phyloP scores from a whole-genome alignment of 2,113 vertebrate genomes.

The Galemys pyrenaicus region DNA sequence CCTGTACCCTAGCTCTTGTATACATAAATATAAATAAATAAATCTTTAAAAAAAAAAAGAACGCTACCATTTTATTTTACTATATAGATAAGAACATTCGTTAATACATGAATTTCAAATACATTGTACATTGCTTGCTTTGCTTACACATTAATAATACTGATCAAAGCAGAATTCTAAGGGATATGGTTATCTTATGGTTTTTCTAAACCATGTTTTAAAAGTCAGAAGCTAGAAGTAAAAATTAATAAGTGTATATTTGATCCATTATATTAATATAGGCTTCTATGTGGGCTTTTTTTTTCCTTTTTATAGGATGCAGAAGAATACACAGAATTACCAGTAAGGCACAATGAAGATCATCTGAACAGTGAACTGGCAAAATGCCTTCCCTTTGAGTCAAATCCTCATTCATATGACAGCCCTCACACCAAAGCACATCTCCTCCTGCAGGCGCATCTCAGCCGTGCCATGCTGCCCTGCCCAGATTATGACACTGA shows the following conservation, averaged over 20 bases:
- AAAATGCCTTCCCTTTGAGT: conserved; percentile 93
- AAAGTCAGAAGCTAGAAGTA: conserved; percentile 22
- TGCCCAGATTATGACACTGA: conserved; percentile 97
- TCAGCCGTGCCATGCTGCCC: conserved; percentile 92
- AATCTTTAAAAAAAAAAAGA: no score
- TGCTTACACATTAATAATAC: neutral
- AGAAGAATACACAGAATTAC: conserved; percentile 96
- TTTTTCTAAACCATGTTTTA: conserved; percentile 47
- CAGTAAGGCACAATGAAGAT: conserved; percentile 98
- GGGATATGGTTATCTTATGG: neutral
- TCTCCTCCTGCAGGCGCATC: conserved; percentile 96
- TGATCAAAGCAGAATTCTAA: conserved; percentile 42
- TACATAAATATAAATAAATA: no score
- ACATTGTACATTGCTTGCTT: neutral
- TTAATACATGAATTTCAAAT: conserved; percentile 4
- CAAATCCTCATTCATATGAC: conserved; percentile 95
- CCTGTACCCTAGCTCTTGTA: no score
- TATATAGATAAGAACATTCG: neutral
- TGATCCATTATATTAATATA: neutral
- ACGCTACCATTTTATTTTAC: conserved; percentile 3
- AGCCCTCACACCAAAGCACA: conserved; percentile 98
- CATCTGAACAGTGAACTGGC: conserved; percentile 97
- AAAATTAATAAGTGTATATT: conserved; percentile 34
- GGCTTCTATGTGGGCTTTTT: neutral
- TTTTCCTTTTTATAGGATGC: conserved; percentile 91